Conservation (phyloP, 2,888 invertebrate species). For the Leptinotarsa peninsularis region DNA sequence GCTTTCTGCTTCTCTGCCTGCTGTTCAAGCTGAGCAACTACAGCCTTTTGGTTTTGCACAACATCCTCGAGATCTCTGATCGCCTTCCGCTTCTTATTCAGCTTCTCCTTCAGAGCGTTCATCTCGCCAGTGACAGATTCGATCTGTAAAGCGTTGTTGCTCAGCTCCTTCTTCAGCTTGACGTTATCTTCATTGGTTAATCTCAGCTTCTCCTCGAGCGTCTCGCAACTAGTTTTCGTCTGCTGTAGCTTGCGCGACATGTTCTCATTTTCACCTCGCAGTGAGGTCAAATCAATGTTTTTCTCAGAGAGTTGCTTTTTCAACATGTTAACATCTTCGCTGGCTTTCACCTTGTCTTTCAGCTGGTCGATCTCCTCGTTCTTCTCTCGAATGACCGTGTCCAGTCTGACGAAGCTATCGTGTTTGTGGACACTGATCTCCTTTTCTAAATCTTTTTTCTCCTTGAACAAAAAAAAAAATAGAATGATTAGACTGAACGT, state of each 20-base stretch:
- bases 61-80: slow-evolving; percentile 46
- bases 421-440: slow-evolving; percentile 65
- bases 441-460: slow-evolving; percentile 70
- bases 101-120: slow-evolving; percentile 49
- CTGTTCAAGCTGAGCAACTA: slow-evolving; percentile 55
- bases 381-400: slow-evolving; percentile 71
- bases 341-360: slow-evolving; percentile 64
- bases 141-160: slow-evolving; percentile 38
- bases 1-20: slow-evolving; percentile 52
- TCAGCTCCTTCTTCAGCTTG: slow-evolving; percentile 41
- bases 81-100: slow-evolving; percentile 53
- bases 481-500: background rate
- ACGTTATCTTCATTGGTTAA: slow-evolving; percentile 32
- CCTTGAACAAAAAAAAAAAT: slow-evolving; percentile 54
- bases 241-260: slow-evolving; percentile 21
- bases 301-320: slow-evolving; percentile 57
- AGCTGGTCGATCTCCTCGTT: slow-evolving; percentile 68
- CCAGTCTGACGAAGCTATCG: slow-evolving; percentile 67
- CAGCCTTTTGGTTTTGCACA: slow-evolving; percentile 37
- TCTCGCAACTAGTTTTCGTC: slow-evolving; percentile 27
- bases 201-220: slow-evolving; percentile 37
- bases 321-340: slow-evolving; percentile 24
- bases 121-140: slow-evolving; percentile 45
- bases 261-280: slow-evolving; percentile 61
- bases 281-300: slow-evolving; percentile 69